phyloP scores from a whole-genome alignment of 53 echinoderm and acorn worm genomes.

The Hippasteria phrygiana region DNA sequence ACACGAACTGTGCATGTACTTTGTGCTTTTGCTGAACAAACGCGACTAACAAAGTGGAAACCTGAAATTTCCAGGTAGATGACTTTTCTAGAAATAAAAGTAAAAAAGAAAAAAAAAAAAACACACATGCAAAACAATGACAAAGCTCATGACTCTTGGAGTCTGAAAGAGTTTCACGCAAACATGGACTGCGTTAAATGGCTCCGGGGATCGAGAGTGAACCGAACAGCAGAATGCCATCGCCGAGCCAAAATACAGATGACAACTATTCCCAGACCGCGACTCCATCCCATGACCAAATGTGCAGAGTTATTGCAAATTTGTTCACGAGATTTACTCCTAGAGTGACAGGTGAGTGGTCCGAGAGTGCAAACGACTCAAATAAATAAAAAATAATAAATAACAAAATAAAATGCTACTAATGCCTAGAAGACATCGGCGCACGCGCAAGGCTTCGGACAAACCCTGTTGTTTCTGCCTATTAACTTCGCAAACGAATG shows the following conservation, averaged over 20 bases:
- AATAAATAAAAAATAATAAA: background rate
- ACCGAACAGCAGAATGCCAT: background rate
- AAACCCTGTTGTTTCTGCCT: slow-evolving; percentile 48
- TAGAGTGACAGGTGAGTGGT: slow-evolving; percentile 1
- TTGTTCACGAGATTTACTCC: background rate
- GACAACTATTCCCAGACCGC: background rate
- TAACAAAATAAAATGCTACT: too few species aligned
- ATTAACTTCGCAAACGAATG: slow-evolving; percentile 8
- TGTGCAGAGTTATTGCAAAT: background rate
- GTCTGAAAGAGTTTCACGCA: too few species aligned
- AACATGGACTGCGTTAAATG: background rate
- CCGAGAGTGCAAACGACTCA: background rate
- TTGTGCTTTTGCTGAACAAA: too few species aligned
- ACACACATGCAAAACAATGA: too few species aligned
- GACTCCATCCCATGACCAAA: background rate
- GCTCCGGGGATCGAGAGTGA: background rate
- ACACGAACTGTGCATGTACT: too few species aligned
- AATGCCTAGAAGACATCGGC: background rate
- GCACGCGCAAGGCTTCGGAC: too few species aligned
- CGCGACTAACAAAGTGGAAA: too few species aligned
- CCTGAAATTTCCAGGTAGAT: too few species aligned
- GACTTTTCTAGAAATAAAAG: too few species aligned
- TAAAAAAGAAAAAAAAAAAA: too few species aligned
- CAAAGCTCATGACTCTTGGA: too few species aligned
- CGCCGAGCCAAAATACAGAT: too few species aligned